These are phyloP conservation scores for Hippocampus kuda DNA, from an alignment of 2,797 vertebrate genomes.

Conservation along the genomic window DNA sequence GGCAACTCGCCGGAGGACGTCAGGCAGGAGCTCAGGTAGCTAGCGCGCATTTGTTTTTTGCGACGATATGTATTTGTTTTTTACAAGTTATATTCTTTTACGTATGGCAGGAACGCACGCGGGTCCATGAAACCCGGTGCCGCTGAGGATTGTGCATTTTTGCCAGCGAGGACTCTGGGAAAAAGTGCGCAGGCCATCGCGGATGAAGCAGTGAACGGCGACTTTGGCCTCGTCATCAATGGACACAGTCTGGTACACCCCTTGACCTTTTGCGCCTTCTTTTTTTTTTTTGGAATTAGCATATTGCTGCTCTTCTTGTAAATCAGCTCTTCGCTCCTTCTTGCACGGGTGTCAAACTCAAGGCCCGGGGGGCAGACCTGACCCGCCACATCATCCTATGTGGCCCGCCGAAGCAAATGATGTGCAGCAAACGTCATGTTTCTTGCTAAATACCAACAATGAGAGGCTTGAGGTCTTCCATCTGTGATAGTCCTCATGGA, in stretches of 20 bases:
- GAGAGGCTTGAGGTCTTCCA: too few relatives aligned
- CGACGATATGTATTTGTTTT: neutral
- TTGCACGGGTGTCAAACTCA: too few relatives aligned
- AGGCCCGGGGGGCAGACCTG: too few relatives aligned
- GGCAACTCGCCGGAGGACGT: constrained; percentile 69
- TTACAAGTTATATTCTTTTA: neutral
- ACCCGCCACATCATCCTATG: too few relatives aligned
- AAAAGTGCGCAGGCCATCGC: constrained; percentile 45
- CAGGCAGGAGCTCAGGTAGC: constrained; percentile 77
- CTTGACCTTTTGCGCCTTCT: constrained; percentile 10
- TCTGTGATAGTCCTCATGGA: too few relatives aligned
- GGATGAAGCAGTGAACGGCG: constrained; percentile 69
- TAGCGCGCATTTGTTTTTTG: neutral
- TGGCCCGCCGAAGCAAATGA: too few relatives aligned
- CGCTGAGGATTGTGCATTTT: constrained; percentile 37
- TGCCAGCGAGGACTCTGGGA: constrained; percentile 35
- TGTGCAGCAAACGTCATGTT: too few relatives aligned
- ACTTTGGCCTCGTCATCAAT: constrained; percentile 84
- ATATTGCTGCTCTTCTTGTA: neutral
- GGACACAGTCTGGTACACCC: constrained; percentile 83
- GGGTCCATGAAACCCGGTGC: constrained; percentile 72
- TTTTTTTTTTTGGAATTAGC: neutral
- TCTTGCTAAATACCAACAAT: too few relatives aligned
- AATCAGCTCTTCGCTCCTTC: neutral
- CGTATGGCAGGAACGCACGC: constrained; percentile 65